A percentile compares a stretch with the other conserved stretches of the same genome.
phyloP scores from a whole-genome alignment of 1,140 invertebrate genomes.

The Drosophila fuyamai region DNA sequence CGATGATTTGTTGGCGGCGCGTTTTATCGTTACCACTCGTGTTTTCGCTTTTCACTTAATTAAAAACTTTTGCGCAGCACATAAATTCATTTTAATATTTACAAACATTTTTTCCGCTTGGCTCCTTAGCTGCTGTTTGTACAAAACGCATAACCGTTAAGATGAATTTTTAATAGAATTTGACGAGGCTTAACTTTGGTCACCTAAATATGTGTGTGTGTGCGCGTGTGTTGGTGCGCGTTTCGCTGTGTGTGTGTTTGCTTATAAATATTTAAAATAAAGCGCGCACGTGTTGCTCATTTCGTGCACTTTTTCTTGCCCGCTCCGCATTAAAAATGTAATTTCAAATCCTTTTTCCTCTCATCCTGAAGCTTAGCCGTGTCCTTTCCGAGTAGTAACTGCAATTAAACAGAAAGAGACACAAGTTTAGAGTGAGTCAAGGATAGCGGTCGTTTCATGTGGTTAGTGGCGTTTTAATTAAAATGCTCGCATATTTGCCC shows the following conservation, averaged over 20 bases:
- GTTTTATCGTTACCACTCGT: constrained; percentile 31
- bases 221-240: neutral
- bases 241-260: constrained; percentile 21
- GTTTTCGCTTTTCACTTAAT: constrained; percentile 78
- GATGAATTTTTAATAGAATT: constrained; percentile 80
- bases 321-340: constrained; percentile 50
- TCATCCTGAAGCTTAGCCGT: constrained; percentile 28
- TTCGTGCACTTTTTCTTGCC: constrained; percentile 30
- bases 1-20: constrained; percentile 15
- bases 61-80: constrained; percentile 77
- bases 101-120: constrained; percentile 66
- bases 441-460: constrained; percentile 27
- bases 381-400: constrained; percentile 34
- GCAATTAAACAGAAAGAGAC: constrained; percentile 55
- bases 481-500: constrained; percentile 48
- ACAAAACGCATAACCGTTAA: constrained; percentile 78
- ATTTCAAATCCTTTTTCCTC: constrained; percentile 70
- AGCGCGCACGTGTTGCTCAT: constrained; percentile 77
- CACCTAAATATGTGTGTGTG: constrained; percentile 13
- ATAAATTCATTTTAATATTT: constrained; percentile 83
- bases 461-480: constrained; percentile 58
- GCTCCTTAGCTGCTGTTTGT: constrained; percentile 48
- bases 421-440: constrained; percentile 15
- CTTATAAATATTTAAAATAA: constrained; percentile 77
- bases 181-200: constrained; percentile 57